Conservation (phyloP, 37 sponge, comb jelly and placozoan genomes). For the Lycopodina hypogea region DNA sequence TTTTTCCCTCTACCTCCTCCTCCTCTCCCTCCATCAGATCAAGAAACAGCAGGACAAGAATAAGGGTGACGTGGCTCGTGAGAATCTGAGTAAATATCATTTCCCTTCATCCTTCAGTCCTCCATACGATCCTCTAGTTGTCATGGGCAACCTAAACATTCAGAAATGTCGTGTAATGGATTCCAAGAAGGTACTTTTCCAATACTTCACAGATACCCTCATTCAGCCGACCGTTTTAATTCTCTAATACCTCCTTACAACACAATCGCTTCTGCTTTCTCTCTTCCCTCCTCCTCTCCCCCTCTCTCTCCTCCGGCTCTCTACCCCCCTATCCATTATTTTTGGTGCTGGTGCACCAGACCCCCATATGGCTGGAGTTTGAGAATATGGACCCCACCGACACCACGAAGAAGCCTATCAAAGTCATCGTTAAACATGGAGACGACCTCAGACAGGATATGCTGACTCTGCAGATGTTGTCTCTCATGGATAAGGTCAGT, state of each 20-base stretch:
- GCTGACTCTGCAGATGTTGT: conserved; percentile 92
- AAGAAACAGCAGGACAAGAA: conserved; percentile 51
- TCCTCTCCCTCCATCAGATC: conserved; percentile 24
- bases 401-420: conserved; percentile 41
- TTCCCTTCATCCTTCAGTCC: conserved; percentile 64
- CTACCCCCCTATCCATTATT: neutral
- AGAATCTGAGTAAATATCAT: conserved; percentile 28
- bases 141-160: conserved; percentile 53
- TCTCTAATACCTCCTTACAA: no score
- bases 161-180: conserved; percentile 76
- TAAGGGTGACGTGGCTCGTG: conserved; percentile 46
- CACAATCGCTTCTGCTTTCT: no score
- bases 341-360: conserved; percentile 17
- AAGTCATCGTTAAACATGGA: conserved; percentile 86
- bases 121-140: conserved; percentile 63
- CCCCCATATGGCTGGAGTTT: conserved; percentile 92
- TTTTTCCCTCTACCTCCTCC: neutral
- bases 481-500: conserved; percentile 85
- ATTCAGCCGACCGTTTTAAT: no score
- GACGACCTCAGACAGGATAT: conserved; percentile 94
- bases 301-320: neutral
- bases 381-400: conserved; percentile 64
- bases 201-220: no score
- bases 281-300: no score
- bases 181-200: conserved; percentile 94